A percentile compares a stretch with the other conserved stretches of the same genome.
Conservation (phyloP, 2,888 invertebrate genomes). For the Pollenia labialis region DNA sequence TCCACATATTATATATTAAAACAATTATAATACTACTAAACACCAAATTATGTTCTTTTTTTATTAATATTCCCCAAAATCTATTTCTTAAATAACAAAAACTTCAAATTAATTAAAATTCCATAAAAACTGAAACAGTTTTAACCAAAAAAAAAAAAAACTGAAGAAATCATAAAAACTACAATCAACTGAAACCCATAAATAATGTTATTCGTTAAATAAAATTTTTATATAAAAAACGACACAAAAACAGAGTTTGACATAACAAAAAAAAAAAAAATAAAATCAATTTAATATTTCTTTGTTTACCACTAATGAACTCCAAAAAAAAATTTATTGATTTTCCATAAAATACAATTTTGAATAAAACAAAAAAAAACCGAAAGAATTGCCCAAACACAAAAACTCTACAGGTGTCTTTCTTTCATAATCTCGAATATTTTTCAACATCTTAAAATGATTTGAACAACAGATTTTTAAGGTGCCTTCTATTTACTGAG, state of each 20-base stretch:
- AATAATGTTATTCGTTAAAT: constrained; percentile 58
- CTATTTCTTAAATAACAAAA: neutral
- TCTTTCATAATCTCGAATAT: constrained; percentile 47
- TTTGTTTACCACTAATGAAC: constrained; percentile 70
- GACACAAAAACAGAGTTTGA: constrained; percentile 38
- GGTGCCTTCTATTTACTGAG: constrained; percentile 1
- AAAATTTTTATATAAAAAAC: constrained; percentile 27
- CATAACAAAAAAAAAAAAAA: constrained; percentile 23
- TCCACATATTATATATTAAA: too few relatives aligned
- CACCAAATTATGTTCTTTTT: too few relatives aligned
- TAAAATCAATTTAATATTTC: constrained; percentile 53
- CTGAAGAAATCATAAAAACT: neutral
- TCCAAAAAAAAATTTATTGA: constrained; percentile 71
- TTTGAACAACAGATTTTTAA: constrained; percentile 16
- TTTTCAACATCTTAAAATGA: constrained; percentile 1
- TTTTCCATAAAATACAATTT: constrained; percentile 55
- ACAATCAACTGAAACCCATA: constrained; percentile 55
- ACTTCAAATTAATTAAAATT: constrained; percentile 64
- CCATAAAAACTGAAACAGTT: constrained; percentile 42
- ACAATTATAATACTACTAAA: too few relatives aligned
- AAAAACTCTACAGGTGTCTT: constrained; percentile 70
- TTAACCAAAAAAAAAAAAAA: constrained; percentile 4
- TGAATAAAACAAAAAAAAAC: neutral
- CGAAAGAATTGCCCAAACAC: constrained; percentile 7
- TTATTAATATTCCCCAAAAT: too few relatives aligned